These are phyloP conservation scores for Coelopa frigida DNA, from an alignment of 1,140 invertebrate species.

Conservation along the genomic window DNA sequence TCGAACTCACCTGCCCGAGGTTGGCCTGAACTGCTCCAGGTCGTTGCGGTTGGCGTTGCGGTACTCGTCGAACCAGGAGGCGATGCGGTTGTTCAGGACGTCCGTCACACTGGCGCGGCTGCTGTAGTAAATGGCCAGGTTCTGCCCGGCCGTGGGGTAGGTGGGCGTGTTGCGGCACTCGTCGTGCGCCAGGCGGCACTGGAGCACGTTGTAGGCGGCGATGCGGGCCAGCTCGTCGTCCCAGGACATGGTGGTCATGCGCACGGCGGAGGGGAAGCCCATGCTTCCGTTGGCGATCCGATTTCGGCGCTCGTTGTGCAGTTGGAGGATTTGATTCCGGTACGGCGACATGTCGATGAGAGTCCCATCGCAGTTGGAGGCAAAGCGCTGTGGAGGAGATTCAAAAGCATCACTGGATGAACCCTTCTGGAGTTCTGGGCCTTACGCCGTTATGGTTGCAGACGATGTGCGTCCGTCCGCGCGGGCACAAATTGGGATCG, in stretches of 20 bases:
- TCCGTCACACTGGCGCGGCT: conserved; percentile 12
- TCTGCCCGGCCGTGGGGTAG: conserved; percentile 31
- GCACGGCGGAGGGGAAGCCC: conserved; percentile 25
- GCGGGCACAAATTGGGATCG: not conserved
- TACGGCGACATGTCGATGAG: conserved; percentile 22
- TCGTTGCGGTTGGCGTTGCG: conserved; percentile 25
- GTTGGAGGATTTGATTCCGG: conserved; percentile 20
- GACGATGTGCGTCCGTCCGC: conserved; percentile 20
- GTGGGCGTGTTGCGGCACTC: conserved; percentile 31
- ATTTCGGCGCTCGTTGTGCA: conserved; percentile 30
- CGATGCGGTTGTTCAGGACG: conserved; percentile 25
- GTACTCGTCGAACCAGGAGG: conserved; percentile 27
- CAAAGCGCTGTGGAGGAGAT: too few relatives aligned
- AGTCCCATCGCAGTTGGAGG: conserved; percentile 25
- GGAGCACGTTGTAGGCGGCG: conserved; percentile 29
- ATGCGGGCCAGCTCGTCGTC: conserved; percentile 22
- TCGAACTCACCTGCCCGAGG: too few relatives aligned
- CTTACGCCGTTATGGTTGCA: conserved; percentile 31
- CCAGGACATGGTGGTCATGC: conserved; percentile 32
- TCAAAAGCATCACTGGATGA: too few relatives aligned
- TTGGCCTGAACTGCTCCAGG: conserved; percentile 24
- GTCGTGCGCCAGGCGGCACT: conserved; percentile 35
- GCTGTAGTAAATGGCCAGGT: conserved; percentile 27
- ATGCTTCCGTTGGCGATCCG: conserved; percentile 22
- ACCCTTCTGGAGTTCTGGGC: too few relatives aligned